A percentile compares a stretch with the other conserved stretches of the same genome.
phyloP scores from a whole-genome alignment of 1,140 invertebrate genomes.

The Alviniconcha marisindica region DNA sequence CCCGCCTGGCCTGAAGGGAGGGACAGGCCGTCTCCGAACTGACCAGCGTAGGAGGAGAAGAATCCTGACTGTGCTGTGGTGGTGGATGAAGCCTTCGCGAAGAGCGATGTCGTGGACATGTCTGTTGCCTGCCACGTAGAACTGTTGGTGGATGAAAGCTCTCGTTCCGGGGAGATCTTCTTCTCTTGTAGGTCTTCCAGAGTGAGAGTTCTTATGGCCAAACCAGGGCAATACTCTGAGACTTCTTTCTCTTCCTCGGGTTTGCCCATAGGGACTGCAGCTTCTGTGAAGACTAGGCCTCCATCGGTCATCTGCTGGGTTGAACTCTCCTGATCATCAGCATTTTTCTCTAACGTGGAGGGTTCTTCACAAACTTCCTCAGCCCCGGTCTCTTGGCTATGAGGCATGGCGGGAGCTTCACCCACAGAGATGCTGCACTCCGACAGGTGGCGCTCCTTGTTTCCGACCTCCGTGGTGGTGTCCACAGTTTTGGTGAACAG shows the following conservation, averaged over 20 bases:
- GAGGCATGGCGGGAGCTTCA: neutral
- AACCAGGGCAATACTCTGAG: conserved; percentile 31
- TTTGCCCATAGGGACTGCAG: neutral
- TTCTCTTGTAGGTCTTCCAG: conserved; percentile 43
- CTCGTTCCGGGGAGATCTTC: conserved; percentile 18
- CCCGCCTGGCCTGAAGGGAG: neutral
- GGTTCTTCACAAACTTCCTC: neutral
- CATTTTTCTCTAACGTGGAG: neutral
- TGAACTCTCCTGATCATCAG: neutral
- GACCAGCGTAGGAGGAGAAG: neutral
- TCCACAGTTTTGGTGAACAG: conserved; percentile 34
- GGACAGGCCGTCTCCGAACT: neutral
- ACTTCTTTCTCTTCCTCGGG: conserved; percentile 33
- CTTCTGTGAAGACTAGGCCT: conserved; percentile 6
- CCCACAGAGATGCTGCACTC: conserved; percentile 21
- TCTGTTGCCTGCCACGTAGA: neutral
- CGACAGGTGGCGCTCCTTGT: conserved; percentile 30
- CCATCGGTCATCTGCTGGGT: neutral
- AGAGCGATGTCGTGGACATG: neutral
- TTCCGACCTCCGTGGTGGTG: conserved; percentile 4
- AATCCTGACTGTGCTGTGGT: neutral
- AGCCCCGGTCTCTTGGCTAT: neutral
- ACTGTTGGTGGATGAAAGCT: neutral
- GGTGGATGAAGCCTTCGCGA: neutral
- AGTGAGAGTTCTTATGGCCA: conserved; percentile 38